Conservation (phyloP, 2,888 invertebrate genomes). For the Pandemis heparana region DNA sequence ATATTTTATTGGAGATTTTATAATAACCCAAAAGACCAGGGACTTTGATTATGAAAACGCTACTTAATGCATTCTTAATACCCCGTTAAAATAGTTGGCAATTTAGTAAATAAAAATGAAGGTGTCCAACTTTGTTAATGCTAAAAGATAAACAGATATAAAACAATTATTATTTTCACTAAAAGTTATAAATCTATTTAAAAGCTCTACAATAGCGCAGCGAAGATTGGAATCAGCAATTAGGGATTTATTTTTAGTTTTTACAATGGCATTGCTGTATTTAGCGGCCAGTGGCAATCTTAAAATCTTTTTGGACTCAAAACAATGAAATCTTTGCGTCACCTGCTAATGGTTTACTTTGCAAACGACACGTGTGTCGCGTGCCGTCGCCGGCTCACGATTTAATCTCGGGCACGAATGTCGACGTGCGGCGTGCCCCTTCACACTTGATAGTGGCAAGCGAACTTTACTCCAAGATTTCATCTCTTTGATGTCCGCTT, state of each 20-base stretch:
- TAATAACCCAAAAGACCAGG: not conserved
- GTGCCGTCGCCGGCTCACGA: constrained; percentile 74
- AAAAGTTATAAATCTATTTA: not conserved
- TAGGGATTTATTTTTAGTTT: constrained; percentile 9
- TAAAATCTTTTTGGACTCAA: constrained; percentile 36
- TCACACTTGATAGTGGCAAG: constrained; percentile 80
- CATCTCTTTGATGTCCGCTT: constrained; percentile 74
- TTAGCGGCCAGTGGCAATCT: constrained; percentile 47
- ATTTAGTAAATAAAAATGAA: too few species aligned
- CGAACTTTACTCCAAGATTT: constrained; percentile 69
- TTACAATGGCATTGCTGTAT: constrained; percentile 38
- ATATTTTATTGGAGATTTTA: not conserved
- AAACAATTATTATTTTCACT: not conserved
- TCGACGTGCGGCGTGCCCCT: constrained; percentile 79
- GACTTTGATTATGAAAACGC: not conserved
- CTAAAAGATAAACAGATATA: not conserved
- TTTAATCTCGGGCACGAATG: constrained; percentile 78
- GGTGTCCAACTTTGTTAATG: too few species aligned
- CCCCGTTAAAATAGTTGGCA: too few species aligned
- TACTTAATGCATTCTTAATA: too few species aligned
- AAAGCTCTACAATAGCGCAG: not conserved
- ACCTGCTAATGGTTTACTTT: constrained; percentile 52
- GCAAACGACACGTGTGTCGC: constrained; percentile 68
- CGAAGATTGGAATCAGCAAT: not conserved
- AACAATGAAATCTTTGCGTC: constrained; percentile 45